These are phyloP conservation scores for Empidonax alnorum DNA, from an alignment of 2,113 vertebrate species.

Conservation along the genomic window DNA sequence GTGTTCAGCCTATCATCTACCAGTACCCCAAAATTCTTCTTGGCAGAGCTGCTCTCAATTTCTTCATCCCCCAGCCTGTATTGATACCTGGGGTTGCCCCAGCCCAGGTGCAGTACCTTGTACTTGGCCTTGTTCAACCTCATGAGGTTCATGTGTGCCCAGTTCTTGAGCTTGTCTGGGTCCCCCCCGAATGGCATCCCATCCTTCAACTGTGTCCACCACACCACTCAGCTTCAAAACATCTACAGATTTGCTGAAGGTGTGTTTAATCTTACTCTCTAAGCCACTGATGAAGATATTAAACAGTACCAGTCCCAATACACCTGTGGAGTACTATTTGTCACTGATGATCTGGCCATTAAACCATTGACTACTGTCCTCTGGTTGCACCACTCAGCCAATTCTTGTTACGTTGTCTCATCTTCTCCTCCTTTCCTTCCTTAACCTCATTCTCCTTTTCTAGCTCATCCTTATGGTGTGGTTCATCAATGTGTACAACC, in stretches of 20 bases:
- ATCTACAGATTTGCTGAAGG: not conserved
- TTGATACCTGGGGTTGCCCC: not conserved
- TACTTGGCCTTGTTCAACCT: not conserved
- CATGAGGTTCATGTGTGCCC: rapidly evolving
- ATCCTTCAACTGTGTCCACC: rapidly evolving
- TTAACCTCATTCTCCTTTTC: not conserved
- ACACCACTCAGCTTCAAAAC: not conserved
- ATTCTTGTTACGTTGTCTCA: not conserved
- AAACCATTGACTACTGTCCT: not conserved
- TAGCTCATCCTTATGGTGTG: not conserved
- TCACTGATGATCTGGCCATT: not conserved
- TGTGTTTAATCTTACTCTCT: rapidly evolving
- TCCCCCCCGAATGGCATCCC: not conserved
- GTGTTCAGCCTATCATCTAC: not conserved
- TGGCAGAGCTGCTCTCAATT: not conserved
- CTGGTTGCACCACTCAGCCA: not conserved
- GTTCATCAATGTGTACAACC: not conserved
- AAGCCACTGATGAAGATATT: not conserved
- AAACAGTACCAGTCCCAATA: not conserved
- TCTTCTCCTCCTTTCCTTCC: not conserved
- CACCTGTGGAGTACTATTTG: rapidly evolving
- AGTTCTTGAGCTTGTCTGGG: not conserved
- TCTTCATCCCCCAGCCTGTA: not conserved
- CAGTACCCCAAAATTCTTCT: not conserved
- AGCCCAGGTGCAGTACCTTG: not conserved